A percentile compares a stretch with the other conserved stretches of the same genome.
Conservation (phyloP, 2,797 vertebrate genomes). For the Salmo trutta region DNA sequence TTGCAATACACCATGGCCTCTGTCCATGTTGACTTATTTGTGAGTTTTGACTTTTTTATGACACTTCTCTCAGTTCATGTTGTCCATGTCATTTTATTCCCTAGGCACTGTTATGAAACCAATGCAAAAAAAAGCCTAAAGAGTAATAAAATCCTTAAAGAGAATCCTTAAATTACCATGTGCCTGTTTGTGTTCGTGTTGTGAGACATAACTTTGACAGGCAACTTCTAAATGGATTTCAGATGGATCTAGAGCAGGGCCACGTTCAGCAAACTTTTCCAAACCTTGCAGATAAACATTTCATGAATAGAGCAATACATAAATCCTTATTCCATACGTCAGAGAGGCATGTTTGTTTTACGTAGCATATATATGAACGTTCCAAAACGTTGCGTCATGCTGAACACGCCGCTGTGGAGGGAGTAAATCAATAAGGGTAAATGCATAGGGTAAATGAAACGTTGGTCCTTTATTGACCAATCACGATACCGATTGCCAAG, state of each 20-base stretch:
- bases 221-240: background rate
- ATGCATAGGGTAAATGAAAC: background rate
- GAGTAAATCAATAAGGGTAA: no score
- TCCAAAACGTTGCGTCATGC: background rate
- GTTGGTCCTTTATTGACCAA: slow-evolving; percentile 60
- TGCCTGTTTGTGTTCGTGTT: background rate
- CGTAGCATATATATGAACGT: background rate
- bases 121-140: slow-evolving; percentile 59
- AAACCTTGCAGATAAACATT: background rate
- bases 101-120: slow-evolving; percentile 62
- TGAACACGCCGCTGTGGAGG: background rate
- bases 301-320: background rate
- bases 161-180: background rate
- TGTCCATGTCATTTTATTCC: slow-evolving; percentile 42
- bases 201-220: background rate
- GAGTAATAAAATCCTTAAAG: slow-evolving; percentile 35
- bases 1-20: slow-evolving; percentile 2
- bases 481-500: slow-evolving; percentile 38
- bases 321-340: background rate
- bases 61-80: background rate
- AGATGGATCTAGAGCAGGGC: background rate
- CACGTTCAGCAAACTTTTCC: background rate
- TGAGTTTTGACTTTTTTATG: slow-evolving; percentile 1
- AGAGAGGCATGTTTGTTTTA: background rate
- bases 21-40: slow-evolving; percentile 4